Evolutionary conservation across 2,797 vertebrate species (phyloP).

Genomic region (Paramormyrops hopkinsi): DNA sequence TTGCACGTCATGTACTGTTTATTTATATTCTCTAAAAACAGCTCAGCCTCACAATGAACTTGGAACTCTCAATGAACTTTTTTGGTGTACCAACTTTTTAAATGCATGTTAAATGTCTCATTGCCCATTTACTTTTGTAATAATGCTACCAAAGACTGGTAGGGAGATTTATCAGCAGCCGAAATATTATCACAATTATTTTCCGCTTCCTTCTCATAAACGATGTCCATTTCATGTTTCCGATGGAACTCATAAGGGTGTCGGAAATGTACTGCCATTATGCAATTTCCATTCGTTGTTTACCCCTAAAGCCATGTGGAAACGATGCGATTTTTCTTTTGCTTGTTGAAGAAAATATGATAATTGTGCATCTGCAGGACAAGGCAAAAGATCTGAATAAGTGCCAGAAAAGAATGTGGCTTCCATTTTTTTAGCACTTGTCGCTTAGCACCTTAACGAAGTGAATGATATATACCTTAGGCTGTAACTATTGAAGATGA

Average conservation of each 20-base stretch:
- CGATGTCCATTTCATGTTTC: constrained; percentile 42
- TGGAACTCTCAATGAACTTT: neutral
- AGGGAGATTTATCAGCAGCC: neutral
- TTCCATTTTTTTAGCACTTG: neutral
- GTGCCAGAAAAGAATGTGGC: neutral
- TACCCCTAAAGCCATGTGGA: constrained; percentile 38
- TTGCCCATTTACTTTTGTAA: neutral
- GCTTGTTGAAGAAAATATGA: constrained; percentile 10
- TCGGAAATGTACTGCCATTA: constrained; percentile 46
- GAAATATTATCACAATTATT: neutral
- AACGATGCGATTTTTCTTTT: constrained; percentile 15
- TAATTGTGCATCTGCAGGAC: neutral
- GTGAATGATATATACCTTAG: neutral
- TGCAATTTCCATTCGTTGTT: constrained; percentile 44
- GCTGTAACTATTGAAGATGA: neutral
- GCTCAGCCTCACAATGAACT: neutral
- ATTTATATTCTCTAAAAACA: neutral
- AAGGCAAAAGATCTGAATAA: neutral
- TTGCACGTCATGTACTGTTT: neutral
- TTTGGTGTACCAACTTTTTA: neutral
- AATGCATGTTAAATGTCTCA: neutral
- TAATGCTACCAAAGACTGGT: neutral
- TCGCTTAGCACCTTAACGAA: neutral
- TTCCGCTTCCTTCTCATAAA: neutral
- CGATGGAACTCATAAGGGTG: constrained; percentile 47